These are phyloP conservation scores for Platyscapa corneri DNA, from an alignment of 1,140 invertebrate species.

Conservation along the genomic window DNA sequence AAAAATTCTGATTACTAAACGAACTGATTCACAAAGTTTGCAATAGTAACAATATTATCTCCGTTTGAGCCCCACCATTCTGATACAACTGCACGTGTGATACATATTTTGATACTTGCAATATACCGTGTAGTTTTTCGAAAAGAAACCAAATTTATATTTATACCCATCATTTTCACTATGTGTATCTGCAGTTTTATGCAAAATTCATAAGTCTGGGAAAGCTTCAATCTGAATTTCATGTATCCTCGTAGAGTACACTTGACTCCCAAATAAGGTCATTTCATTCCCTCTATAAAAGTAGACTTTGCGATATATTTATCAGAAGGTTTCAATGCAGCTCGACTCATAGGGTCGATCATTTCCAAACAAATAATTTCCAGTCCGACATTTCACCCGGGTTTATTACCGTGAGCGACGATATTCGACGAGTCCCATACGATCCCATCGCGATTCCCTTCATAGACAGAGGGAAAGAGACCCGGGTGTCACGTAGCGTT, in stretches of 20 bases:
- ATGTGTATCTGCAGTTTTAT: not conserved
- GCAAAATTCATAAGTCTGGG: not conserved
- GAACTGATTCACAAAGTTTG: too few relatives aligned
- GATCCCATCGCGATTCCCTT: slow-evolving; percentile 12
- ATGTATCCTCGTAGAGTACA: not conserved
- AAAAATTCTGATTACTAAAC: too few relatives aligned
- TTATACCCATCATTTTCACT: not conserved
- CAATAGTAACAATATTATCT: too few relatives aligned
- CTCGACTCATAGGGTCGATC: not conserved
- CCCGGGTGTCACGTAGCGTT: not conserved
- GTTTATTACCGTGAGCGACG: slow-evolving; percentile 15
- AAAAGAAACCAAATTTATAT: not conserved
- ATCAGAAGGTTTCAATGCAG: not conserved
- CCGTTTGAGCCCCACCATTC: too few relatives aligned
- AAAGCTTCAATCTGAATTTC: not conserved
- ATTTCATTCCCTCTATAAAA: not conserved
- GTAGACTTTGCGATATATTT: not conserved
- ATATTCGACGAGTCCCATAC: slow-evolving; percentile 18
- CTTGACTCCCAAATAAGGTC: not conserved
- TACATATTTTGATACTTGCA: too few relatives aligned
- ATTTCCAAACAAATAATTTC: not conserved
- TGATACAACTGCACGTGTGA: too few relatives aligned
- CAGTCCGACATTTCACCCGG: not conserved
- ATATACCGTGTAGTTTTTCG: not conserved
- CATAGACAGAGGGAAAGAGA: not conserved